Percentiles rank a stretch among this genome's conserved stretches.
Conservation (phyloP, 2,113 vertebrate genomes). For the Lampris megalopsis region DNA sequence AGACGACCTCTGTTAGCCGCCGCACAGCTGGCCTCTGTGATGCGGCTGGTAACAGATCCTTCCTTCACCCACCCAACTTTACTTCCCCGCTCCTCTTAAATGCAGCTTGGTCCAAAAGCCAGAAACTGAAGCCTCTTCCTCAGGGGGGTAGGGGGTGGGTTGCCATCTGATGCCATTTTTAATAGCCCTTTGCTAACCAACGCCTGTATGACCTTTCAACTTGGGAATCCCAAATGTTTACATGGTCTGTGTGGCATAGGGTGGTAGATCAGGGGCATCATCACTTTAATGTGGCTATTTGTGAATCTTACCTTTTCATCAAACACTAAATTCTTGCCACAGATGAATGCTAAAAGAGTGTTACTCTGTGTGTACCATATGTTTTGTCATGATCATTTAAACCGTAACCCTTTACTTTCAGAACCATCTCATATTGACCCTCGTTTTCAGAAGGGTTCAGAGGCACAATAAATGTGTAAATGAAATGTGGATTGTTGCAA, state of each 20-base stretch:
- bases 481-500: too few relatives aligned
- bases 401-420: too few relatives aligned
- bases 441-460: too few relatives aligned
- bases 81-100: neutral
- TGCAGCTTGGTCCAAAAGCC: slow-evolving; percentile 8
- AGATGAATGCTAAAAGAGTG: too few relatives aligned
- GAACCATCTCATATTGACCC: too few relatives aligned
- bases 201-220: slow-evolving; percentile 58
- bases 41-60: neutral
- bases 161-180: slow-evolving; percentile 69
- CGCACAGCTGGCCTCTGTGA: slow-evolving; percentile 31
- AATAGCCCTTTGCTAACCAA: slow-evolving; percentile 35
- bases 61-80: slow-evolving; percentile 14
- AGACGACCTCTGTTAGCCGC: slow-evolving; percentile 53
- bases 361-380: too few relatives aligned
- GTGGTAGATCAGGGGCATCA: neutral
- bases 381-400: too few relatives aligned
- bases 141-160: too few relatives aligned
- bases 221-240: slow-evolving; percentile 35
- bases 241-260: slow-evolving; percentile 20
- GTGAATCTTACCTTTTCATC: too few relatives aligned
- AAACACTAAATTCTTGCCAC: too few relatives aligned
- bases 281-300: neutral
- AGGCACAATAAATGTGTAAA: too few relatives aligned
- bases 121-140: slow-evolving; percentile 52